Base-by-base conservation (phyloP, 2,888 invertebrate species). In the Agrochola circellaris region DNA sequence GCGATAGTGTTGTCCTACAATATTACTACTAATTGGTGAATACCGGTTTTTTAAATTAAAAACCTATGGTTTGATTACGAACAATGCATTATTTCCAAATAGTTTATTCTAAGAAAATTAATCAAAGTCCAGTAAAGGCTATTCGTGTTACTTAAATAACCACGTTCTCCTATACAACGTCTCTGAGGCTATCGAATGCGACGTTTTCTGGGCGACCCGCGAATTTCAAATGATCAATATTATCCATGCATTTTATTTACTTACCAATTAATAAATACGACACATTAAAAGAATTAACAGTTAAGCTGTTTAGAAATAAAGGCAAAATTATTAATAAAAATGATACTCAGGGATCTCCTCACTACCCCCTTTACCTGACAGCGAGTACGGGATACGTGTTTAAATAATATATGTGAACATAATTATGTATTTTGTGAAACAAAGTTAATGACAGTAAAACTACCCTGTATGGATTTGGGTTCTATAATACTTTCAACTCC, bases 31-130 rank as follows among this genome's bases (percentile, higher is more conserved):
- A 84, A 82, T 73, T 38, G 13, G 23, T 23, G 7, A 0, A 30
- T 65, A 75, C 20, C 87, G 87, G 79, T 87, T 83, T 79, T 76
- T 26, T 15, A 9, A 9, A 13, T 45, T 45, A 4, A 45, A 45
- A 15, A 15, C 45, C 9, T 6, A 42, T 23, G 0, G 13, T 30
- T 9, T 17, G 0, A 45, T 62, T 30, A 54, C 15, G 9, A n/a
- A n/a, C 6, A 65, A 38, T 48, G 9, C 4, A 58, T 17, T 17
- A 45, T 58, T 26, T 20, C 0, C 2, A 20, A 34, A 3, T 23
- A 23, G 9, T 17, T 3, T 3, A 6, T 38, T 65, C 15, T 26
- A 20, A 7, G 20, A 45, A 45, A n/a, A 30, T 30, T 1, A 30
- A n/a, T 68, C 0, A 15, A n/a, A n/a, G 9, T n/a, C 17, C 23